Percentiles rank a stretch among this genome's conserved stretches.
These are phyloP conservation scores for Dicyrtomina minuta DNA, from an alignment of 2,888 invertebrate genomes.

Conservation along the genomic window DNA sequence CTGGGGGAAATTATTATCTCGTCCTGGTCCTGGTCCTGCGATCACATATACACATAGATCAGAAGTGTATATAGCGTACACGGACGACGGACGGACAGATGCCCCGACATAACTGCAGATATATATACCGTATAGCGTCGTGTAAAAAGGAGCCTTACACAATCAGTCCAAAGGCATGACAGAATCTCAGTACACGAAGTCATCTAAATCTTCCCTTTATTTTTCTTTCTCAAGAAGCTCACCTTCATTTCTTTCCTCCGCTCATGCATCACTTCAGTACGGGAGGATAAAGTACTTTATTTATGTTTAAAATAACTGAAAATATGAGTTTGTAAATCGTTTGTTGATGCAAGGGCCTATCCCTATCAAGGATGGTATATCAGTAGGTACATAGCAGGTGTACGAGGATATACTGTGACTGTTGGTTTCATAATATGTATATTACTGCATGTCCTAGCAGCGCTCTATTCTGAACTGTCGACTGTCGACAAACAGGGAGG, in stretches of 20 bases:
- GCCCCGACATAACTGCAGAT: too few relatives aligned
- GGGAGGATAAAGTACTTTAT: too few relatives aligned
- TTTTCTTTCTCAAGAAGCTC: background rate
- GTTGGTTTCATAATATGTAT: background rate
- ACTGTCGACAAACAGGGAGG: background rate
- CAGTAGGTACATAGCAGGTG: too few relatives aligned
- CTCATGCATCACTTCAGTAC: background rate
- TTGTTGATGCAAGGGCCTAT: too few relatives aligned
- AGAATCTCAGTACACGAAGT: background rate
- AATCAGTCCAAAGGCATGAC: background rate
- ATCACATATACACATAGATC: background rate
- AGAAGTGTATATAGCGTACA: background rate
- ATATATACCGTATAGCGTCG: too few relatives aligned
- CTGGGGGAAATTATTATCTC: slow-evolving; percentile 12
- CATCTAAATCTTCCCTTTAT: slow-evolving; percentile 10
- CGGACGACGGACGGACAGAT: background rate
- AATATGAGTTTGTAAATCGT: too few relatives aligned
- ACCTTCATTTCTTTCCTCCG: background rate
- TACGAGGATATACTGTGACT: background rate
- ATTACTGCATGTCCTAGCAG: too few relatives aligned
- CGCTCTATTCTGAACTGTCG: too few relatives aligned
- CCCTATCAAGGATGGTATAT: too few relatives aligned
- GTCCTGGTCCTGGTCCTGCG: background rate
- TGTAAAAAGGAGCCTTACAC: background rate
- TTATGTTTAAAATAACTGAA: too few relatives aligned